Evolutionary conservation across 2,797 vertebrate species (phyloP).

Genomic region (Psittacula echo): DNA sequence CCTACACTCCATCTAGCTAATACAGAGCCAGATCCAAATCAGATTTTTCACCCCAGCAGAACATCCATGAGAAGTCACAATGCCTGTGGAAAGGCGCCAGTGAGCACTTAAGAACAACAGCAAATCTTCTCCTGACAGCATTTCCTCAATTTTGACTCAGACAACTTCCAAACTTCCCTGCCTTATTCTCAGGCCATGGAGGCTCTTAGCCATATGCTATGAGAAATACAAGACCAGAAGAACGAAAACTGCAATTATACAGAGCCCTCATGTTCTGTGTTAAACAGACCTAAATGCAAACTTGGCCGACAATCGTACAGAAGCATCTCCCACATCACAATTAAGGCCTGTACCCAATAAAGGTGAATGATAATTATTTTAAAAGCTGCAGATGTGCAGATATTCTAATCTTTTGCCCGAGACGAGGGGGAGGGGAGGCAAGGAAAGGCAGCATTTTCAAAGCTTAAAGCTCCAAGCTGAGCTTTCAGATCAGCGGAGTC

Average conservation of each 20-base stretch:
- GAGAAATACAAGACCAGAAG: conserved; percentile 11
- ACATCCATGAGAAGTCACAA: background rate
- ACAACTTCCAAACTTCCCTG: conserved; percentile 21
- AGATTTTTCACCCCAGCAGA: conserved; percentile 36
- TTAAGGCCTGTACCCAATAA: background rate
- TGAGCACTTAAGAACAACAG: conserved; percentile 40
- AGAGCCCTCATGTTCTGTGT: background rate
- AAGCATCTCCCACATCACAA: background rate
- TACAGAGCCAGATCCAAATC: conserved; percentile 36
- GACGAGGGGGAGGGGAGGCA: background rate
- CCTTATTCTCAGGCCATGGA: conserved; percentile 16
- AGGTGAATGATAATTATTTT: conserved; percentile 18
- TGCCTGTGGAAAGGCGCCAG: background rate
- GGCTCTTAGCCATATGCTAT: background rate
- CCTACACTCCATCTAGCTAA: background rate
- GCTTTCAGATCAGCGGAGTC: background rate
- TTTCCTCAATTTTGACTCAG: conserved; percentile 38
- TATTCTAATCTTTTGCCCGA: conserved; percentile 3
- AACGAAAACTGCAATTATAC: background rate
- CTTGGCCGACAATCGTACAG: background rate
- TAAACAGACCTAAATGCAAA: background rate
- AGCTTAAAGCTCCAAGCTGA: background rate
- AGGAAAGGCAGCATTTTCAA: background rate
- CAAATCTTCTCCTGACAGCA: conserved; percentile 43
- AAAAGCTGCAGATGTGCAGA: conserved; percentile 16